Percentiles rank a stretch among this genome's conserved stretches.
phyloP scores from a whole-genome alignment of 2,113 vertebrate species.

The Paedocypris sp. region DNA sequence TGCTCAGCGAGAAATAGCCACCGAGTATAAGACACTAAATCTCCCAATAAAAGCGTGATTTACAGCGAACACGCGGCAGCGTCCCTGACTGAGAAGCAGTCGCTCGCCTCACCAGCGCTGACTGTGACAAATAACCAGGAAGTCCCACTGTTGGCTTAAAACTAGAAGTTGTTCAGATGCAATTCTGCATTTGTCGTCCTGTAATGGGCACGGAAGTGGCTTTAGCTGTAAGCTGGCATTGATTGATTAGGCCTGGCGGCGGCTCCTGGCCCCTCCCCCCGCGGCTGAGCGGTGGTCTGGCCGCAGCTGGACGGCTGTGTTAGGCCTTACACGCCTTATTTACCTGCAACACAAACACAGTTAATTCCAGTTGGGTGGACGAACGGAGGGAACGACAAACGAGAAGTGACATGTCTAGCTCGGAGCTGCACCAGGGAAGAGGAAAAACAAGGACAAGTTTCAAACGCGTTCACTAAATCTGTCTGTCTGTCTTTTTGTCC shows the following conservation, averaged over 20 bases:
- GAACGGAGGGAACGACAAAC: conserved; percentile 44
- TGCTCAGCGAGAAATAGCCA: conserved; percentile 99
- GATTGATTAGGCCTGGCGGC: conserved; percentile 95
- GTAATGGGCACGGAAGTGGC: conserved; percentile 99
- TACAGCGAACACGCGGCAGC: conserved; percentile 99
- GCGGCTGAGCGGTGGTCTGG: conserved; percentile 57
- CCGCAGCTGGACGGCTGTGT: conserved; percentile 76
- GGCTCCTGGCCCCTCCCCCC: conserved; percentile 63
- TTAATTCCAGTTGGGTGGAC: conserved; percentile 78
- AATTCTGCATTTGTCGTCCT: conserved; percentile 99
- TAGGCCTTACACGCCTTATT: conserved; percentile 72
- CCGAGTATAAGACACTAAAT: conserved; percentile 99
- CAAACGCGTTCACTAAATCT: too few species aligned
- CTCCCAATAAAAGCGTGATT: conserved; percentile 99
- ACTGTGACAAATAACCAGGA: conserved; percentile 99
- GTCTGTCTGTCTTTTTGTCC: too few species aligned
- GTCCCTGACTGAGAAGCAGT: conserved; percentile 87
- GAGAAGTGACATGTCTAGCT: conserved; percentile 52
- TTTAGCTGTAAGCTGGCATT: conserved; percentile 99
- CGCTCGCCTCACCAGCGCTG: conserved; percentile 87
- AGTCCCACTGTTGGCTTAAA: conserved; percentile 99
- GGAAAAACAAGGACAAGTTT: too few species aligned
- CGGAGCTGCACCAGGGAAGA: conserved; percentile 38
- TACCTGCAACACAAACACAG: conserved; percentile 81
- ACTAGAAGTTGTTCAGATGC: conserved; percentile 99